These are phyloP conservation scores for Serinus canaria DNA, from an alignment of 2,113 vertebrate species.

Conservation along the genomic window DNA sequence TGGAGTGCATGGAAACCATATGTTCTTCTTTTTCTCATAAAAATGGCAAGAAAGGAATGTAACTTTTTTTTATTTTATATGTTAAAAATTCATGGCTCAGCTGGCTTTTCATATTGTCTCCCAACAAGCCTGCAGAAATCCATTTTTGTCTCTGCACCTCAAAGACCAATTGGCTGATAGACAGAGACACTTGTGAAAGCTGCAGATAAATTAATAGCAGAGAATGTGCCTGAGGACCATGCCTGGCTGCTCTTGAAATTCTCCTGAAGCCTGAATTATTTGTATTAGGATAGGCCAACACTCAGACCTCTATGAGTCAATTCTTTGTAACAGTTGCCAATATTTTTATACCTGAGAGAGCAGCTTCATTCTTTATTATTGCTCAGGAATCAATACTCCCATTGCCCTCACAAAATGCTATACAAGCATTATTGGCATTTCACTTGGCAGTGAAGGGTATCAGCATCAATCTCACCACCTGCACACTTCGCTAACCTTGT, in stretches of 20 bases:
- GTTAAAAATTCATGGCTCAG: conserved; percentile 48
- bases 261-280: conserved; percentile 80
- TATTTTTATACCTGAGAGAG: conserved; percentile 88
- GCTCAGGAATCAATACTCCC: conserved; percentile 85
- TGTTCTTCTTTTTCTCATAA: conserved; percentile 14
- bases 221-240: conserved; percentile 65
- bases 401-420: conserved; percentile 90
- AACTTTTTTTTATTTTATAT: not conserved
- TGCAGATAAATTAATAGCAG: conserved; percentile 75
- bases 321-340: conserved; percentile 86
- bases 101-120: conserved; percentile 43
- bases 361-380: conserved; percentile 88
- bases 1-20: not conserved
- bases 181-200: conserved; percentile 66
- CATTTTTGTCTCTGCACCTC: conserved; percentile 62
- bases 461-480: conserved; percentile 83
- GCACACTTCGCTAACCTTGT: conserved; percentile 74
- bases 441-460: conserved; percentile 86
- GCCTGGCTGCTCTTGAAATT: conserved; percentile 76
- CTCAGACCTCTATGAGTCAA: conserved; percentile 76
- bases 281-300: conserved; percentile 81
- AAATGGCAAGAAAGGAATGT: not conserved
- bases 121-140: conserved; percentile 69
- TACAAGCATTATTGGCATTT: conserved; percentile 92
- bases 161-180: conserved; percentile 69